Conservation (phyloP, 2,113 vertebrate species). For the Lophochroa leadbeateri region DNA sequence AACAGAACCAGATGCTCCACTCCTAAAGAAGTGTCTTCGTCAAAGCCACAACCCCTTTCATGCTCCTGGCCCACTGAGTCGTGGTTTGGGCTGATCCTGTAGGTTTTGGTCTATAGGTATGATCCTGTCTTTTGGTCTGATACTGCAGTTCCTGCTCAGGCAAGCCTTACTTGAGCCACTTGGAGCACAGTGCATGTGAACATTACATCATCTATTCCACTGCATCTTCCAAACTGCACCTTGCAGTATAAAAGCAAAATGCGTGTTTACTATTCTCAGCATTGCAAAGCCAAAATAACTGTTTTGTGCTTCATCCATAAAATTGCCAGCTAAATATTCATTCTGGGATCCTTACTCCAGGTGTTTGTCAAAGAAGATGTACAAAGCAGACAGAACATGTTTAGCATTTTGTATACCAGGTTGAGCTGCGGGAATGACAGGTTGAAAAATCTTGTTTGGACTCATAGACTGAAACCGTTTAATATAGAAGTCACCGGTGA, state of each 20-base stretch:
- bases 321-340: conserved; percentile 21
- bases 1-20: background rate
- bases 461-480: conserved; percentile 26
- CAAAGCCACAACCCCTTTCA: background rate
- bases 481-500: conserved; percentile 38
- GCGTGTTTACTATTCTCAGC: background rate
- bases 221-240: background rate
- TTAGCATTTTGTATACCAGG: conserved; percentile 28
- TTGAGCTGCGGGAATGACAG: background rate
- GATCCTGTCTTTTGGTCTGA: background rate
- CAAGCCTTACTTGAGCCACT: background rate
- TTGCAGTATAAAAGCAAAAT: background rate
- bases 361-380: conserved; percentile 50
- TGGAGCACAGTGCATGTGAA: background rate
- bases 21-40: background rate
- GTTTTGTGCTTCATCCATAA: background rate
- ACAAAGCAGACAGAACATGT: conserved; percentile 5
- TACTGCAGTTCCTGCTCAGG: background rate
- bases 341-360: background rate
- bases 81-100: background rate
- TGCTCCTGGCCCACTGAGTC: background rate
- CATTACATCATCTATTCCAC: background rate
- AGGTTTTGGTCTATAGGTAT: background rate
- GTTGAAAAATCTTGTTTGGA: conserved; percentile 54
- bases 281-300: background rate